Conservation (phyloP, 2,888 invertebrate species). For the Mesorhabditis sp. region DNA sequence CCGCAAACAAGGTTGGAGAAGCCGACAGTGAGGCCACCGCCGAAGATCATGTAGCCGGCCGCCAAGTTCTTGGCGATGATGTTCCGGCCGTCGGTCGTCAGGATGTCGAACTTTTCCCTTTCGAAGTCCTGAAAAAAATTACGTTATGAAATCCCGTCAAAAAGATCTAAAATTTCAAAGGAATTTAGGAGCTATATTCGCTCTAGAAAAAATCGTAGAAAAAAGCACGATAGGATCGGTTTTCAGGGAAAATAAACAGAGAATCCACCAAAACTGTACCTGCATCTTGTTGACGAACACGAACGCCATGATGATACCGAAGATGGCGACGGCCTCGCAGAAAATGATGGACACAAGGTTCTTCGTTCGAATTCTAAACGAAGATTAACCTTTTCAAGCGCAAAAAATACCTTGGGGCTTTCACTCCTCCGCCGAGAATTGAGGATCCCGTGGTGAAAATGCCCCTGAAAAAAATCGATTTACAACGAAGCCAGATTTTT, state of each 20-base stretch:
- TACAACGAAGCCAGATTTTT: neutral
- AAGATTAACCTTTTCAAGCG: neutral
- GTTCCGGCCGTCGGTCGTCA: slow-evolving; percentile 13
- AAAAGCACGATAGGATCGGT: neutral
- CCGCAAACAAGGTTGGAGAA: slow-evolving; percentile 93
- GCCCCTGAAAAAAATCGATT: slow-evolving; percentile 66
- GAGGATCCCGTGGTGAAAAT: slow-evolving; percentile 94
- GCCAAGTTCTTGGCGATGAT: slow-evolving; percentile 50
- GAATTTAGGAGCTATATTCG: too few species aligned
- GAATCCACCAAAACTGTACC: slow-evolving; percentile 22
- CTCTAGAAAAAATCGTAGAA: too few species aligned
- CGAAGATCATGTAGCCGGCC: slow-evolving; percentile 86
- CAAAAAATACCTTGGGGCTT: slow-evolving; percentile 70
- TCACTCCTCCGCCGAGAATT: slow-evolving; percentile 94
- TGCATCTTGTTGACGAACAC: slow-evolving; percentile 67
- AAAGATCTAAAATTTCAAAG: neutral
- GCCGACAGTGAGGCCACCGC: slow-evolving; percentile 89
- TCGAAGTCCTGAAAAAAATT: slow-evolving; percentile 33
- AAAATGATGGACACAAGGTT: slow-evolving; percentile 99
- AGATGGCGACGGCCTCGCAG: slow-evolving; percentile 99
- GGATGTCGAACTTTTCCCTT: slow-evolving; percentile 33
- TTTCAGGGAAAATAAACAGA: neutral
- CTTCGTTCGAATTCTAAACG: slow-evolving; percentile 87
- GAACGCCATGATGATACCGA: slow-evolving; percentile 96
- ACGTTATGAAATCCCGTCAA: neutral